These are phyloP conservation scores for Caradrina kadenii DNA, from an alignment of 2,888 invertebrate genomes.

Conservation along the genomic window DNA sequence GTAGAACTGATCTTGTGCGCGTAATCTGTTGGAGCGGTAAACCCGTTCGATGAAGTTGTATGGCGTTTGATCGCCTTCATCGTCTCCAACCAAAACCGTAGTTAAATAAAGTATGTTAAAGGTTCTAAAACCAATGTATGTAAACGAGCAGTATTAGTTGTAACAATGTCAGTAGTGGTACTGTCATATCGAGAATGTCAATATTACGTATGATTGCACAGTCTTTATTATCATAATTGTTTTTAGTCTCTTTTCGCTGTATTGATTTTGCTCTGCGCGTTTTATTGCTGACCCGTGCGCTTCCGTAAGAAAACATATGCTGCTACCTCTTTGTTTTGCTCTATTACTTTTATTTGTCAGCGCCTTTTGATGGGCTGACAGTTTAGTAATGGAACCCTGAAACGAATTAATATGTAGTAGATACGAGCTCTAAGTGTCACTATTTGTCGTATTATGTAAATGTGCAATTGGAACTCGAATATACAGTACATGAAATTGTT, in stretches of 20 bases:
- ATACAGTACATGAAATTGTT: slow-evolving; percentile 34
- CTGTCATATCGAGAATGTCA: no score
- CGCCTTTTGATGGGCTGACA: slow-evolving; percentile 3
- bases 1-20: no score
- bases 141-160: no score
- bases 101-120: no score
- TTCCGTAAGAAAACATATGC: slow-evolving; percentile 1
- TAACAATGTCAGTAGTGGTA: no score
- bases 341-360: slow-evolving; percentile 18
- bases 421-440: slow-evolving; percentile 16
- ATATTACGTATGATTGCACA: no score
- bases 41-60: no score
- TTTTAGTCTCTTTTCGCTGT: background rate
- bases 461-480: background rate
- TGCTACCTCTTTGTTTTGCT: slow-evolving; percentile 11
- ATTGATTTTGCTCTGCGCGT: background rate
- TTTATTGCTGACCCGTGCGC: slow-evolving; percentile 2
- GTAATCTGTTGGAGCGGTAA: no score
- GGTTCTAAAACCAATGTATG: no score
- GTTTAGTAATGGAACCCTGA: slow-evolving; percentile 25
- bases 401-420: slow-evolving; percentile 12
- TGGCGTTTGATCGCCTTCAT: no score
- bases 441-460: background rate
- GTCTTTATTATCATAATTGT: background rate
- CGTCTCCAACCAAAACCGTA: no score